A percentile compares a stretch with the other conserved stretches of the same genome.
These are phyloP conservation scores for Cenopis cana DNA, from an alignment of 2,888 invertebrate species.

Conservation along the genomic window DNA sequence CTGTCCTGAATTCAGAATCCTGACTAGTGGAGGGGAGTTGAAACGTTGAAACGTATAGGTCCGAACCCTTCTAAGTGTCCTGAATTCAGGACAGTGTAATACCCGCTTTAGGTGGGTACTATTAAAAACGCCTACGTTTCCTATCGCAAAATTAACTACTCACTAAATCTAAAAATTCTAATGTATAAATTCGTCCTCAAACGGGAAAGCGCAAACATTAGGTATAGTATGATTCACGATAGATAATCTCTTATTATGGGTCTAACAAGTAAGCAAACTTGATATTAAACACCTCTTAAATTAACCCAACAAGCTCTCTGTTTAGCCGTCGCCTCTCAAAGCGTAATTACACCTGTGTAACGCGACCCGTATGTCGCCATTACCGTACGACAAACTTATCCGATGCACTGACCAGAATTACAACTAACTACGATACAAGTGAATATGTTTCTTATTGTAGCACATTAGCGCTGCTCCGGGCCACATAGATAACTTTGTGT, in stretches of 20 bases:
- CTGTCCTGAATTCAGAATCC: too few species aligned
- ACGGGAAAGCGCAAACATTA: too few species aligned
- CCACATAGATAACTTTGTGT: constrained; percentile 45
- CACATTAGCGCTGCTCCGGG: constrained; percentile 14
- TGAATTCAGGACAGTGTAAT: too few species aligned
- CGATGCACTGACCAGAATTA: background rate
- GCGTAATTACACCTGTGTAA: constrained; percentile 62
- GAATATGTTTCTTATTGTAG: background rate
- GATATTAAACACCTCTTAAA: constrained; percentile 44
- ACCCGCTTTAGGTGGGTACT: too few species aligned
- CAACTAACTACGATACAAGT: constrained; percentile 15
- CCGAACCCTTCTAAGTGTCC: too few species aligned
- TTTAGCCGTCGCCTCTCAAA: constrained; percentile 40
- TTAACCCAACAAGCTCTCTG: constrained; percentile 35
- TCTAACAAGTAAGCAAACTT: constrained; percentile 43
- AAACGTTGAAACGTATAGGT: too few species aligned
- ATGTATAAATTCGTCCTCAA: too few species aligned
- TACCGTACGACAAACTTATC: constrained; percentile 31
- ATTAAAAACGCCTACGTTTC: too few species aligned
- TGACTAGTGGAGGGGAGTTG: too few species aligned
- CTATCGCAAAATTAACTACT: too few species aligned
- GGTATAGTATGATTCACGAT: background rate
- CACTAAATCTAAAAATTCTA: too few species aligned
- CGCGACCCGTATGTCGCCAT: constrained; percentile 59
- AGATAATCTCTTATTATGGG: constrained; percentile 16